Base-by-base conservation (phyloP, 2,113 vertebrate genomes). In the Corynorhinus townsendii region DNA sequence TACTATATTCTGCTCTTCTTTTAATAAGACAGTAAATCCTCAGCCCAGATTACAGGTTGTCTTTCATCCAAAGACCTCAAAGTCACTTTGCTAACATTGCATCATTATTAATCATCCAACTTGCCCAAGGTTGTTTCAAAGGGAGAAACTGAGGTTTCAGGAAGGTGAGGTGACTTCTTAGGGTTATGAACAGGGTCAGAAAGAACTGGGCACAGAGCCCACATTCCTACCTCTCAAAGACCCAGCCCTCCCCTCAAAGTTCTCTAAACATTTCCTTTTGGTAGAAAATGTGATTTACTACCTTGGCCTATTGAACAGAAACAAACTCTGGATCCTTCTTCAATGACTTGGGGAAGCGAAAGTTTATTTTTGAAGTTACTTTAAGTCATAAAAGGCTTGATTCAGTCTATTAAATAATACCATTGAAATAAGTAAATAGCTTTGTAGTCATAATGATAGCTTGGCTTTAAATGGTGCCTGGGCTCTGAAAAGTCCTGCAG, bases 11-110 rank as follows among this genome's bases (percentile, higher is more conserved):
- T 49, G 72, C 85, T 43, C 43, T 94, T 54, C 59, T 79, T 97
- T 95, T 96, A 95, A 95, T 92, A 94, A 96, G 96, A 95, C 86
- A 92, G 86, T 96, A 95, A 97, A 95, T 93, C 95, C 86, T 88
- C 28, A 93, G 87, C 95, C 52, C 43, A 86, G 49, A 96, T 97
- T 97, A 97, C 93, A 86, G 93, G 83, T 5, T 96, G 93, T 89
- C 96, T 97, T 97, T 97, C 90, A 97, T 97, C 93, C 82, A 92
- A 95, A 93, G 95, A 89, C 97, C 96, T 97, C 97, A 97, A 97
- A 97, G 97, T 89, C 94, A 86, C 86, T 93, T 97, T 92, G 86
- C 40, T 92, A 93, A 94, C 82, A 72, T 62, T 43, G 30, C 40
- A 56, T 97, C 93, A 97, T 96, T 92, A 95, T 96, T 97, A 93